A percentile compares a stretch with the other conserved stretches of the same genome.
These are phyloP conservation scores for Thymelicus sylvestris DNA, from an alignment of 2,888 invertebrate genomes.

Conservation along the genomic window DNA sequence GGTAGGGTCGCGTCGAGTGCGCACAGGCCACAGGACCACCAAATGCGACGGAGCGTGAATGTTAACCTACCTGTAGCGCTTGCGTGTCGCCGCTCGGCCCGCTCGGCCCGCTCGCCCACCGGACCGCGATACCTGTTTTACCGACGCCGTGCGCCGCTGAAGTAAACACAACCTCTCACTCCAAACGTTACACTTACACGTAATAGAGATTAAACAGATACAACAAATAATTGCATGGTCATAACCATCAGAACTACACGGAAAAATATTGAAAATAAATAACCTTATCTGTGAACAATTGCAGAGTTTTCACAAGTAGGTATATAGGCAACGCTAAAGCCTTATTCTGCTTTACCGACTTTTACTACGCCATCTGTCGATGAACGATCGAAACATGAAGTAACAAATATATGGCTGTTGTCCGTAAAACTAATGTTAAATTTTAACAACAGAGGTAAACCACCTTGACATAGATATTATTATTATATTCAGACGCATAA, in stretches of 20 bases:
- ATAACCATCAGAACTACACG: not conserved
- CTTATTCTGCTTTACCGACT: slow-evolving; percentile 62
- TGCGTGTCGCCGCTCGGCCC: slow-evolving; percentile 69
- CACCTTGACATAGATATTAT: too few relatives aligned
- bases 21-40: slow-evolving; percentile 74
- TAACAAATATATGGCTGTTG: slow-evolving; percentile 27
- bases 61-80: slow-evolving; percentile 83
- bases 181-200: slow-evolving; percentile 2
- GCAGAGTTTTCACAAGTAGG: not conserved
- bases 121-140: slow-evolving; percentile 68
- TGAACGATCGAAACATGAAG: slow-evolving; percentile 12
- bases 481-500: too few relatives aligned
- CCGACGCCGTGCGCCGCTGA: slow-evolving; percentile 68
- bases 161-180: slow-evolving; percentile 59
- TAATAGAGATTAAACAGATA: not conserved
- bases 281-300: slow-evolving; percentile 1
- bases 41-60: slow-evolving; percentile 82
- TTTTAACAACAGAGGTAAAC: not conserved
- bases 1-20: slow-evolving; percentile 53
- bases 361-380: slow-evolving; percentile 57
- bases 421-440: slow-evolving; percentile 19
- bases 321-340: slow-evolving; percentile 56
- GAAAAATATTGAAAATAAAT: not conserved
- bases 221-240: slow-evolving; percentile 1
- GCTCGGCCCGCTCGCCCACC: slow-evolving; percentile 60